Percentiles rank a stretch among this genome's conserved stretches.
Conservation (phyloP, 2,113 vertebrate genomes). For the Noctilio leporinus region DNA sequence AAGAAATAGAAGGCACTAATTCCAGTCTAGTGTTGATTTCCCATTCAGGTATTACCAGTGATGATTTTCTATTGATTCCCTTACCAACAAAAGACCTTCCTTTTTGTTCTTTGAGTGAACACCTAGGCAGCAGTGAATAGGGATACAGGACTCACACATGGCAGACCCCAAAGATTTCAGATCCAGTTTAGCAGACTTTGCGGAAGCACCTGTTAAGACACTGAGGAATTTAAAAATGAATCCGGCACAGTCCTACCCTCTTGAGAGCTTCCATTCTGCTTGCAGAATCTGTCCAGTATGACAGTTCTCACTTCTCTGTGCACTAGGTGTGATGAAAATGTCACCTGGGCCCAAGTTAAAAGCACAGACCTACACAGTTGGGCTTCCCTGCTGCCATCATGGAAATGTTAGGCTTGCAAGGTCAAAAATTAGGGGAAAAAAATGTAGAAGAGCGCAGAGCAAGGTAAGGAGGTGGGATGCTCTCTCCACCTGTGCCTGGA, state of each 20-base stretch:
- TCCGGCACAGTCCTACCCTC: neutral
- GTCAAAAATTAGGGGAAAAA: neutral
- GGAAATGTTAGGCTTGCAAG: neutral
- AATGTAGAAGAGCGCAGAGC: neutral
- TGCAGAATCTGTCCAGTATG: neutral
- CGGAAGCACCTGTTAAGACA: too few relatives aligned
- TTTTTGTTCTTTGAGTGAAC: neutral
- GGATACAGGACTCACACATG: neutral
- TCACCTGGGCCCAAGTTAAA: neutral
- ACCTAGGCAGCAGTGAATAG: neutral
- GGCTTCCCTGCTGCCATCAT: too few relatives aligned
- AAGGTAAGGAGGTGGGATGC: neutral
- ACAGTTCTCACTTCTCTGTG: neutral
- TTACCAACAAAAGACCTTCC: neutral
- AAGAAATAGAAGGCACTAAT: neutral
- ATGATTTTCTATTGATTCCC: neutral
- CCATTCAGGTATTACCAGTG: neutral
- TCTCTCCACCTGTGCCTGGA: accelerated
- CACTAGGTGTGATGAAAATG: neutral
- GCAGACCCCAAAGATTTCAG: neutral
- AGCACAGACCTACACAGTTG: neutral
- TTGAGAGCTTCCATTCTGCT: neutral
- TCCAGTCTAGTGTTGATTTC: neutral
- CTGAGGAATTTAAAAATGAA: neutral
- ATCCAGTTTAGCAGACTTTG: neutral